Conservation (phyloP, 2,888 invertebrate genomes). For the Drosophila parthenogenetica region DNA sequence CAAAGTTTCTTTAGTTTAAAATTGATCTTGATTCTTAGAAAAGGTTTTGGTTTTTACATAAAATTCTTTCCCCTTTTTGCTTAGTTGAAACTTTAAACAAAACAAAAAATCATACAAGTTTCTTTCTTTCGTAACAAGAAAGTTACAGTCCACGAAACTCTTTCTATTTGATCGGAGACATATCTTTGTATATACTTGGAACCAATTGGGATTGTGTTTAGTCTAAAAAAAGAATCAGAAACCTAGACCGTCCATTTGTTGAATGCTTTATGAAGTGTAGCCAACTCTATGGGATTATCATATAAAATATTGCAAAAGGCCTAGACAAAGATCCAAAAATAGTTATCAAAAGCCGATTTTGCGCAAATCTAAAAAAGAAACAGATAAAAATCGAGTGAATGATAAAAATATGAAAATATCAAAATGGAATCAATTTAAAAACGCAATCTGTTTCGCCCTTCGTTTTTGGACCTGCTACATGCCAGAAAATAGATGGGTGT, state of each 20-base stretch:
- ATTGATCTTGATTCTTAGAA: no score
- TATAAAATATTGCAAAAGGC: constrained; percentile 1
- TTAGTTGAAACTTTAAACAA: no score
- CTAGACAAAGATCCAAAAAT: constrained; percentile 39
- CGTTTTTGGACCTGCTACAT: constrained; percentile 9
- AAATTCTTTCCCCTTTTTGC: no score
- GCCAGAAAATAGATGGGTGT: no score
- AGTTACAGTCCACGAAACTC: background rate
- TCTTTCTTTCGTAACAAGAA: background rate
- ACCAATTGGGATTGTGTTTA: constrained; percentile 3
- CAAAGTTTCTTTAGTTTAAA: no score
- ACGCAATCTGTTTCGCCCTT: constrained; percentile 50
- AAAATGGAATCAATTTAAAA: constrained; percentile 44
- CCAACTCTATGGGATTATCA: constrained; percentile 14
- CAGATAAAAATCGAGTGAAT: background rate
- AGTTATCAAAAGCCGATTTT: constrained; percentile 15
- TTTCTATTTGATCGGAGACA: background rate
- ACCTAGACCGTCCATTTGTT: constrained; percentile 1
- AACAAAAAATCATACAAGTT: no score
- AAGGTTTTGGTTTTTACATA: no score
- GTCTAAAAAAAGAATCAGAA: background rate
- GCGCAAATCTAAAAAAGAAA: constrained; percentile 2
- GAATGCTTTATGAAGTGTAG: background rate
- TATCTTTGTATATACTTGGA: background rate
- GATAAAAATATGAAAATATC: constrained; percentile 6